Conservation (phyloP, 2,888 invertebrate genomes). For the Aphrophora alni region DNA sequence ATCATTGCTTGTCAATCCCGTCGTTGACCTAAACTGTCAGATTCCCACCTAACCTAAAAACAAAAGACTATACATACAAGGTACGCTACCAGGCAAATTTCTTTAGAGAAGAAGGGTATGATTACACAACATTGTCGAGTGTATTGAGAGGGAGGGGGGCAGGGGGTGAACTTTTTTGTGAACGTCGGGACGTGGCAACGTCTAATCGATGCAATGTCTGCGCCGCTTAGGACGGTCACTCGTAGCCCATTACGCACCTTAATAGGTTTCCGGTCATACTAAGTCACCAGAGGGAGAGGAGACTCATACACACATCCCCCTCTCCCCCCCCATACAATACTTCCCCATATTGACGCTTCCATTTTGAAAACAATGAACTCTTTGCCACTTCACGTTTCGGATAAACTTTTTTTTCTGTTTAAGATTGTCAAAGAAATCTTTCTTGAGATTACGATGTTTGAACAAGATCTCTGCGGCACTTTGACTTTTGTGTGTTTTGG, state of each 20-base stretch:
- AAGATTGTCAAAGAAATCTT: not conserved
- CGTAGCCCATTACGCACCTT: slow-evolving; percentile 75
- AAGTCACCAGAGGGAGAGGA: slow-evolving; percentile 42
- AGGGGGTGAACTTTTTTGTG: slow-evolving; percentile 31
- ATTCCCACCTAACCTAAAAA: no score
- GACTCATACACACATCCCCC: not conserved
- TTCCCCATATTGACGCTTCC: slow-evolving; percentile 37
- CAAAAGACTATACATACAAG: not conserved
- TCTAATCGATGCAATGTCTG: slow-evolving; percentile 41
- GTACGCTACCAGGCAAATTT: not conserved
- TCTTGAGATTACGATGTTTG: not conserved
- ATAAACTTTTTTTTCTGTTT: not conserved
- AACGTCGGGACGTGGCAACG: slow-evolving; percentile 27
- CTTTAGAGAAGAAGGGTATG: not conserved
- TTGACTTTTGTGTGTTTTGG: not conserved
- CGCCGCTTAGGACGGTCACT: slow-evolving; percentile 44
- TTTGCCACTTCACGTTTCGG: not conserved
- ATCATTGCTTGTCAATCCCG: no score
- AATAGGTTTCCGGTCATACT: slow-evolving; percentile 66
- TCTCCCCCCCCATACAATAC: slow-evolving; percentile 1
- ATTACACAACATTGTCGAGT: slow-evolving; percentile 33
- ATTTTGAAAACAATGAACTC: slow-evolving; percentile 38
- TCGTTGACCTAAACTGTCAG: no score
- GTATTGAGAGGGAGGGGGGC: slow-evolving; percentile 13
- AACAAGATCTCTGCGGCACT: not conserved